Conservation (phyloP, 2,797 vertebrate genomes). For the Microtus obscurus region DNA sequence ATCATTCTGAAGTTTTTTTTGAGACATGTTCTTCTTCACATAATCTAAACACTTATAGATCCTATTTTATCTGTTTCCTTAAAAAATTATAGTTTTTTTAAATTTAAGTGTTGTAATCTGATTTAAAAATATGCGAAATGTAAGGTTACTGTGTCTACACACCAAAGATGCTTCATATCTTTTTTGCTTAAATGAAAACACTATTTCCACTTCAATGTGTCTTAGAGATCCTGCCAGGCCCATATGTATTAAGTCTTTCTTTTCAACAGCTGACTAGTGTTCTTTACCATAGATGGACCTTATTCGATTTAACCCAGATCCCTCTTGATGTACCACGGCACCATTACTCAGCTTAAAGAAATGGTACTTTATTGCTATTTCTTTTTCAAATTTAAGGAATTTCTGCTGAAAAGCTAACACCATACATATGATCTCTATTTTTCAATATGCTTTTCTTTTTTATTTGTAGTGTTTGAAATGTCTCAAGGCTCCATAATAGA, state of each 20-base stretch:
- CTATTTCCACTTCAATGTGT: constrained; percentile 59
- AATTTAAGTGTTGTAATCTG: not conserved
- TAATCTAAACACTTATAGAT: not conserved
- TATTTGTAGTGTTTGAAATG: constrained; percentile 77
- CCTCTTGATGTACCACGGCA: constrained; percentile 47
- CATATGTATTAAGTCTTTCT: constrained; percentile 65
- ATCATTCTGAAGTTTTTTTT: not conserved
- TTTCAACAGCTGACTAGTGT: constrained; percentile 66
- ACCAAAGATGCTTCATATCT: not conserved
- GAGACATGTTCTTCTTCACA: not conserved
- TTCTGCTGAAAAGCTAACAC: constrained; percentile 72
- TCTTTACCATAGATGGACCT: constrained; percentile 29
- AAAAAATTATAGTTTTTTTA: not conserved
- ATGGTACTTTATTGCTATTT: constrained; percentile 63
- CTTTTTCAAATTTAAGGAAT: constrained; percentile 70
- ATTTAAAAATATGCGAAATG: constrained; percentile 60
- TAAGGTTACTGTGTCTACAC: constrained; percentile 31
- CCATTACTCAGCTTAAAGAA: constrained; percentile 74
- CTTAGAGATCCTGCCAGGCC: constrained; percentile 58
- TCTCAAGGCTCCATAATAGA: constrained; percentile 70
- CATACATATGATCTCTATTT: constrained; percentile 82
- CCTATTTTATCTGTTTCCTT: not conserved
- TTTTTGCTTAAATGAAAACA: constrained; percentile 54
- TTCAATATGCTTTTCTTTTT: constrained; percentile 78
- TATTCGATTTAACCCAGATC: constrained; percentile 71